Conservation (phyloP, 2,113 vertebrate genomes). For the Zosterops borbonicus region DNA sequence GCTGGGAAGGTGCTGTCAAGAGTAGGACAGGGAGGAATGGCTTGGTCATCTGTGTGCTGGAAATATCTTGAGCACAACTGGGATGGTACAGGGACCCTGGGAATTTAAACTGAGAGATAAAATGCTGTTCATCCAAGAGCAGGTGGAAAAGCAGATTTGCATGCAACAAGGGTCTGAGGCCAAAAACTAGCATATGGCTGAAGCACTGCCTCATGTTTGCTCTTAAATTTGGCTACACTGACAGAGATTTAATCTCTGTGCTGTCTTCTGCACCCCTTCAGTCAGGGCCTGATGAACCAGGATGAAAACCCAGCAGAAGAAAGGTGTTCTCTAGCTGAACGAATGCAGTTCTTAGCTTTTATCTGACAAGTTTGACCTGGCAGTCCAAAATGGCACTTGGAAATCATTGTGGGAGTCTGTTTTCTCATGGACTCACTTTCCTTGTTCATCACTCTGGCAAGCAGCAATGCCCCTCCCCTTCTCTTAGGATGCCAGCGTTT, state of each 20-base stretch:
- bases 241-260: not conserved
- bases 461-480: not conserved
- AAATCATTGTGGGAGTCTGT: not conserved
- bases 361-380: not conserved
- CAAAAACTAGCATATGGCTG: not conserved
- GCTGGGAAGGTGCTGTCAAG: not conserved
- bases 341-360: not conserved
- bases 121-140: not conserved
- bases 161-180: not conserved
- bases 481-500: constrained; percentile 92
- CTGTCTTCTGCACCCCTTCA: not conserved
- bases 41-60: fast-evolving
- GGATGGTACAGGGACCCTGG: not conserved
- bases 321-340: not conserved
- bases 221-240: not conserved
- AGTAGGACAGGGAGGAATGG: not conserved
- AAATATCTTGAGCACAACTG: not conserved
- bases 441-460: not conserved
- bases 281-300: not conserved
- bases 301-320: not conserved
- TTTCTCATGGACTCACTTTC: not conserved
- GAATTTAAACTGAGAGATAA: not conserved
- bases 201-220: not conserved
- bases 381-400: not conserved
- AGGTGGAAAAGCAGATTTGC: not conserved